Percentiles rank a stretch among this genome's conserved stretches.
Conservation (phyloP, 2,797 vertebrate genomes). For the Moxostoma hubbsi region DNA sequence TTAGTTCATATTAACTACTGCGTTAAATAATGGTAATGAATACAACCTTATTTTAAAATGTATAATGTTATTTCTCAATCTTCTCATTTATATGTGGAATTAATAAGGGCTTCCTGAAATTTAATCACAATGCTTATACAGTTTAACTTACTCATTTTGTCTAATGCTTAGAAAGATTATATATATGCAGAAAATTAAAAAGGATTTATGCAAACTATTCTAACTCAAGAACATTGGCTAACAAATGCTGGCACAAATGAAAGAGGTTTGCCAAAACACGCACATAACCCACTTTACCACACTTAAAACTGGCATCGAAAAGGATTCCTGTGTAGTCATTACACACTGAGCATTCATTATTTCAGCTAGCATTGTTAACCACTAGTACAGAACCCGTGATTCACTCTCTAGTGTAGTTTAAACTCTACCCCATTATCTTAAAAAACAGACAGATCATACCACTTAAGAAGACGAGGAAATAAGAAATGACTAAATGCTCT, state of each 20-base stretch:
- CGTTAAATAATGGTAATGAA: too few species aligned
- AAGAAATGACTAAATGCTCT: constrained; percentile 11
- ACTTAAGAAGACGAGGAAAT: constrained; percentile 10
- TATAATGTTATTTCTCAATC: too few species aligned
- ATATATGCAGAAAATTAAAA: not conserved
- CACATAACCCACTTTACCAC: constrained; percentile 12
- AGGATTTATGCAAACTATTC: not conserved
- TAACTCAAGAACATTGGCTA: constrained; percentile 20
- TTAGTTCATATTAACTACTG: too few species aligned
- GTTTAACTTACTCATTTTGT: not conserved
- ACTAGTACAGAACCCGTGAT: constrained; percentile 30
- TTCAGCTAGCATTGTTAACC: constrained; percentile 52
- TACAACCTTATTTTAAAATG: too few species aligned
- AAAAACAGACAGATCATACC: constrained; percentile 20
- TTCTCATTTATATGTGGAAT: too few species aligned
- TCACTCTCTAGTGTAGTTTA: constrained; percentile 8
- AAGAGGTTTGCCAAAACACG: constrained; percentile 22
- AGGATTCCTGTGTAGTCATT: constrained; percentile 52
- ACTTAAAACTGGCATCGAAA: constrained; percentile 19
- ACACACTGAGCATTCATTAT: constrained; percentile 61
- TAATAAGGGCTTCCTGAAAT: too few species aligned
- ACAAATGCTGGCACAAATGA: not conserved
- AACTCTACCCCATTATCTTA: not conserved
- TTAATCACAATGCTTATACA: not conserved
- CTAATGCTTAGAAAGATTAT: not conserved